phyloP scores from a whole-genome alignment of 2,113 vertebrate species.

The Sorex fumeus region DNA sequence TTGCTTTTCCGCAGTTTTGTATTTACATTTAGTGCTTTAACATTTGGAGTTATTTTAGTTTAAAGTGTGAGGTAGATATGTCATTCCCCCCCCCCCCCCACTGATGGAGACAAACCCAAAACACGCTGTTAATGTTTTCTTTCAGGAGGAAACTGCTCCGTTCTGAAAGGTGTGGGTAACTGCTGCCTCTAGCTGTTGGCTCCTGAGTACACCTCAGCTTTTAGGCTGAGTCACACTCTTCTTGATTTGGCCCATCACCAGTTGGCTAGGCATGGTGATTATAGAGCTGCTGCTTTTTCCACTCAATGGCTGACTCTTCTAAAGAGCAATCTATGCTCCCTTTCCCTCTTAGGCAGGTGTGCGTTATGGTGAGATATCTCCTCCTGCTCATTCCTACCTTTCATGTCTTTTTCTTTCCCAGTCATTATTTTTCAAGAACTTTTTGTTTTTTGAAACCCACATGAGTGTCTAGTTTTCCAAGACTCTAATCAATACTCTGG shows the following conservation, averaged over 20 bases:
- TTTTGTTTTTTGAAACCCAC: not conserved
- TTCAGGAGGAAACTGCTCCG: not conserved
- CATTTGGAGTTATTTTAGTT: not conserved
- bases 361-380: not conserved
- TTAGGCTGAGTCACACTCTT: constrained; percentile 12
- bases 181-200: not conserved
- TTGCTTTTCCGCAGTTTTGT: not conserved
- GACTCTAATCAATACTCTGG: not conserved
- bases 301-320: not conserved
- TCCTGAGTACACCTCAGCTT: not conserved
- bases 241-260: not conserved
- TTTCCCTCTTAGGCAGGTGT: not conserved
- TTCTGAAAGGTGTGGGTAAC: not conserved
- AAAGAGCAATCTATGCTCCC: not conserved
- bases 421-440: not conserved
- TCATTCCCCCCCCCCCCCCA: not conserved
- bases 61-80: not conserved
- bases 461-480: not conserved
- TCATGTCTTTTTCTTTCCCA: not conserved
- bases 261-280: not conserved
- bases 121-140: not conserved
- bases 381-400: not conserved
- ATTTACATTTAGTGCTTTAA: not conserved
- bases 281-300: not conserved
- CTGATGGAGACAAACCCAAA: not conserved